These are phyloP conservation scores for Leptobrachium leishanense DNA, from an alignment of 2,113 vertebrate species.

Conservation along the genomic window DNA sequence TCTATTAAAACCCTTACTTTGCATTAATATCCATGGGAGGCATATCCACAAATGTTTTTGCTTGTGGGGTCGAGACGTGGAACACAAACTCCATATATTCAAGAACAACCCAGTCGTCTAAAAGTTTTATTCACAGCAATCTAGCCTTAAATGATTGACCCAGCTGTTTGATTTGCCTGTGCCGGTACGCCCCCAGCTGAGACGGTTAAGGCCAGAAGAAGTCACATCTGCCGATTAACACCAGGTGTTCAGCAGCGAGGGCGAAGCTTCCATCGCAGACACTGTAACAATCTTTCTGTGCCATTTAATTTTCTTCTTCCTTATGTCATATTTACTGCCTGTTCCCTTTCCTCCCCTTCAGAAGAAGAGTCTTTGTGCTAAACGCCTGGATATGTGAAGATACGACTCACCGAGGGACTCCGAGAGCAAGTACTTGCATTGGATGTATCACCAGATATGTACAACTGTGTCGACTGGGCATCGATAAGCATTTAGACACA, in stretches of 20 bases:
- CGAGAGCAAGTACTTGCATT: too few species aligned
- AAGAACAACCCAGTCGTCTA: background rate
- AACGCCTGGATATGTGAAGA: background rate
- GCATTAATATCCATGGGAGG: too few species aligned
- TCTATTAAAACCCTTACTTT: too few species aligned
- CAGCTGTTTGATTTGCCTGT: conserved; percentile 28
- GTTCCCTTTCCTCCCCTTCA: background rate
- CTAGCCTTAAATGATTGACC: conserved; percentile 28
- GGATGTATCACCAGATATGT: too few species aligned
- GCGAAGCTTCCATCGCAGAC: background rate
- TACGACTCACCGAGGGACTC: background rate
- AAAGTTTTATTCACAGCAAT: background rate
- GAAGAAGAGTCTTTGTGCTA: background rate
- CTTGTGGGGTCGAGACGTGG: too few species aligned
- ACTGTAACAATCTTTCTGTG: conserved; percentile 6
- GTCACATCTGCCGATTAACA: conserved; percentile 23
- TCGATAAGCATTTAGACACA: too few species aligned
- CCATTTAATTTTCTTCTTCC: conserved; percentile 2
- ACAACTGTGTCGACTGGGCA: too few species aligned
- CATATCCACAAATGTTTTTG: too few species aligned
- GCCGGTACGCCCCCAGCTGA: conserved; percentile 6
- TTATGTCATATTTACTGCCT: background rate
- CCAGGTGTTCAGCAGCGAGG: background rate
- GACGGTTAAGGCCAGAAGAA: background rate
- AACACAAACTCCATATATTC: background rate